Conservation (phyloP, 2,888 invertebrate species). For the Amphipoea lucens region DNA sequence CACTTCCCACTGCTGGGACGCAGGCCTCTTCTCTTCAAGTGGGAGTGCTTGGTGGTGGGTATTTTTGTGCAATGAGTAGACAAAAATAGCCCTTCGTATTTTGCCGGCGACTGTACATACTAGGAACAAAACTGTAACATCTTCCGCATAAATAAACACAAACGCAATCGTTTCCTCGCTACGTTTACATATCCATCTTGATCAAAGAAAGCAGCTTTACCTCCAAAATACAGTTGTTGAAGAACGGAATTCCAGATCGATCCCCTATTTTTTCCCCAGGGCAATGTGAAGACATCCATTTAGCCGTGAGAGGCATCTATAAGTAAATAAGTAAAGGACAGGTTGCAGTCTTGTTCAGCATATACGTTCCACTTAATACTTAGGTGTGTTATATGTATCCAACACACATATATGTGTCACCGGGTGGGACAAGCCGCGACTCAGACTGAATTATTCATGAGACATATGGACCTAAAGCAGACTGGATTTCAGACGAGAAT, state of each 20-base stretch:
- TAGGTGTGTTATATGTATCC: constrained; percentile 67
- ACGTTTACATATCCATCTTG: constrained; percentile 32
- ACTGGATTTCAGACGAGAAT: constrained; percentile 89
- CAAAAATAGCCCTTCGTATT: not conserved
- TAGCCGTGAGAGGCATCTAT: constrained; percentile 55
- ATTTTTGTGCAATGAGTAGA: not conserved
- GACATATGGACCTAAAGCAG: constrained; percentile 90
- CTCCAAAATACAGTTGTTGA: constrained; percentile 58
- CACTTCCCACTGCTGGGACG: not conserved
- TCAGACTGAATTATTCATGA: constrained; percentile 88
- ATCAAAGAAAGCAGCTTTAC: constrained; percentile 44
- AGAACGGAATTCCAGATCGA: constrained; percentile 55
- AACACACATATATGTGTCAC: constrained; percentile 78
- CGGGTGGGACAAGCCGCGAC: constrained; percentile 84
- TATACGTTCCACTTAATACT: constrained; percentile 63
- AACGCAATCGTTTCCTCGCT: constrained; percentile 11
- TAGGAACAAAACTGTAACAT: not conserved
- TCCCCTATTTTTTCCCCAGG: constrained; percentile 50
- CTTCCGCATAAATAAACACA: constrained; percentile 6
- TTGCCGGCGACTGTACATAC: not conserved
- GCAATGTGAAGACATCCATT: constrained; percentile 63
- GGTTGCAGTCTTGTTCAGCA: constrained; percentile 66
- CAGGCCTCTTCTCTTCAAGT: not conserved
- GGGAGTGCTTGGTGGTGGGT: not conserved
- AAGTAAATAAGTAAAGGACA: constrained; percentile 62